Base-by-base conservation (phyloP, 2,888 invertebrate species). In the Salpingus planirostris region DNA sequence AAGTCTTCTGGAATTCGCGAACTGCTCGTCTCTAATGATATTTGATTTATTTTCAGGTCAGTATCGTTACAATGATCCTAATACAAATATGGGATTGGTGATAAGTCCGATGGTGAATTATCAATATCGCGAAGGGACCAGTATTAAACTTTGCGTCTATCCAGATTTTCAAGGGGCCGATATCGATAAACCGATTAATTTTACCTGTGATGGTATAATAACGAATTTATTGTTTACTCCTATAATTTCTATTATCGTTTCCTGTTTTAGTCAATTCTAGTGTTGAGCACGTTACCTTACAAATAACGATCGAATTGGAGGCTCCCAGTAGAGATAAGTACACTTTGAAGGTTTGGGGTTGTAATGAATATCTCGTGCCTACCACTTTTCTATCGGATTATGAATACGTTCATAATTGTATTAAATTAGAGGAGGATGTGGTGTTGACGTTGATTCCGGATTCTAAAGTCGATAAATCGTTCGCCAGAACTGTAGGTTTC, bases 341-440 rank as follows among this genome's bases (percentile, higher is more conserved):
- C 66, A 68, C 70, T 27, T 64, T 80, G 22, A 70, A 89, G 74
- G 87, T 91, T 29, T 80, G 81, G 73, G 92, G 93, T 11, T 74
- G 87, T 35, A 78, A 85, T 30, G 95, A 95, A 65, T 96, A 92
- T 68, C 65, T 96, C 18, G 80, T 83, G 0, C 79, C 86, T 8
- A 83, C 87, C 30, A 86, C 88, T 18, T 74, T 77, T 7, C 72
- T 96, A 15, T 81, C 84, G 39, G 90, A 92, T 59, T 88, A 93
- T 61, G 90, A 91, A 60, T 93, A 93, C 59, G 83, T 95, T 32
- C 90, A 95, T 52, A 82, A 84, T 52, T 93, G 95, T 60, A 82
- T 93, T 35, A 92, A 95, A 55, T 65, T 93, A 53, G 93, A 95
- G 59, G 80, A 83, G 56, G 93, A 93, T 63, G 85, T 92, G 2